phyloP scores from a whole-genome alignment of 2,888 invertebrate species.

The Hydriomena furcata region DNA sequence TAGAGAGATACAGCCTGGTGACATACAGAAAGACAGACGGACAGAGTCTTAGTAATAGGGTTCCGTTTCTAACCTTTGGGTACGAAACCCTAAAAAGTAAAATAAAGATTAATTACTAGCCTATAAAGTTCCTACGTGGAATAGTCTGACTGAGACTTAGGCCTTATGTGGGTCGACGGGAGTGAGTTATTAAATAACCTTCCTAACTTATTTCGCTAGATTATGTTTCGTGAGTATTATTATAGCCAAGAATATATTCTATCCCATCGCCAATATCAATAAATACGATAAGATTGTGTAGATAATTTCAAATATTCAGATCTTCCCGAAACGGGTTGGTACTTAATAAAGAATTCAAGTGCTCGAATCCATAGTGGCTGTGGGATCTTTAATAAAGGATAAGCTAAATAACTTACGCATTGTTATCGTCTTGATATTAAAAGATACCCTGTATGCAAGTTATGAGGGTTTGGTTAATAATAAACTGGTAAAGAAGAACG shows the following conservation, averaged over 20 bases:
- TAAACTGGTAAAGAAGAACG: neutral
- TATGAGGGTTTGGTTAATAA: constrained; percentile 13
- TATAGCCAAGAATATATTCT: constrained; percentile 25
- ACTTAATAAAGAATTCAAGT: constrained; percentile 59
- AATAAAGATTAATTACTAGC: neutral
- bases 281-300: constrained; percentile 46
- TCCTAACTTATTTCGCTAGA: constrained; percentile 12
- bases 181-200: constrained; percentile 26
- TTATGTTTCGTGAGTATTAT: constrained; percentile 6
- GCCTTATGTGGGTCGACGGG: constrained; percentile 8
- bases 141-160: neutral
- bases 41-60: no score
- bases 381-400: constrained; percentile 59
- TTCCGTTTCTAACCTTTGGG: no score
- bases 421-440: constrained; percentile 46
- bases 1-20: no score
- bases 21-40: no score
- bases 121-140: constrained; percentile 2
- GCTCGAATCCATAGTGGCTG: constrained; percentile 54
- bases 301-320: constrained; percentile 55
- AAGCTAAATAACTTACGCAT: constrained; percentile 55
- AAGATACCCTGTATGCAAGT: constrained; percentile 22
- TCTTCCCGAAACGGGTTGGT: constrained; percentile 45
- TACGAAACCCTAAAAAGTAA: neutral
- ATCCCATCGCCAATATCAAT: constrained; percentile 41